Evolutionary conservation across 1,140 invertebrate species (phyloP).

Genomic region (Holotrichia oblita): DNA sequence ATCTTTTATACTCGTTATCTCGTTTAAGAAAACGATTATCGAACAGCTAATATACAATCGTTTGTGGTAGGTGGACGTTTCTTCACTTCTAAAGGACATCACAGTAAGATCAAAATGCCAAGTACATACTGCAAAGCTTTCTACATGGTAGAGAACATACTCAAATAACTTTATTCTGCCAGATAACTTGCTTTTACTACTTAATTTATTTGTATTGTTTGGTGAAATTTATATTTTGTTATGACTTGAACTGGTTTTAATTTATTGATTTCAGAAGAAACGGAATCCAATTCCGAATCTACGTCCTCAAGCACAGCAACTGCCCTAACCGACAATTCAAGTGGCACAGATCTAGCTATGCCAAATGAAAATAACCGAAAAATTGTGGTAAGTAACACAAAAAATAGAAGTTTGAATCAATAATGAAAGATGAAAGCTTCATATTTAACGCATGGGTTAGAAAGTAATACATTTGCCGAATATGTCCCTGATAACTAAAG

Average conservation of each 20-base stretch:
- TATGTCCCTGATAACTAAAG: background rate
- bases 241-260: background rate
- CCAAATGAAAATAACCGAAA: background rate
- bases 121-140: no score
- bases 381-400: slow-evolving; percentile 4
- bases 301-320: background rate
- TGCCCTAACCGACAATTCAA: background rate
- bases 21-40: no score
- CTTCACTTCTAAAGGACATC: background rate
- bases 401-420: background rate
- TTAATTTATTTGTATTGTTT: no score
- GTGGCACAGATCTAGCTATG: background rate
- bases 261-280: background rate
- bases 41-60: no score
- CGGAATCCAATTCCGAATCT: background rate
- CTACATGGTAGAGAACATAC: no score
- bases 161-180: background rate
- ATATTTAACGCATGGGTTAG: no score
- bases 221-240: no score
- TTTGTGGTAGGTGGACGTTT: background rate
- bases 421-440: background rate
- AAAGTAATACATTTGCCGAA: background rate
- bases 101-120: no score
- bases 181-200: no score
- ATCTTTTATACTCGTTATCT: no score